Base-by-base conservation (phyloP, 1,140 invertebrate species). In the Bombus pascuorum region DNA sequence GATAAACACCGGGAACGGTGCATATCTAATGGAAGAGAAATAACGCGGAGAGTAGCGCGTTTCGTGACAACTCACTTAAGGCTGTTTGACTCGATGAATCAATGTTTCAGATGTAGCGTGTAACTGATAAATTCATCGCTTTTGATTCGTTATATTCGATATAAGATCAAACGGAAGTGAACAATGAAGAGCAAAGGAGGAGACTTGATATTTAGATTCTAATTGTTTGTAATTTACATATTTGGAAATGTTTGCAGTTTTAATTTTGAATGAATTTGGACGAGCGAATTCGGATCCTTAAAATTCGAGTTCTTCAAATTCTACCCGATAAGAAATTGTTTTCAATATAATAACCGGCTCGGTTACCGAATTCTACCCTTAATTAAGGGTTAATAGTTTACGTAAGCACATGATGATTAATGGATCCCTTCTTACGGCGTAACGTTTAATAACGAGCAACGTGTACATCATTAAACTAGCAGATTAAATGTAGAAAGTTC, bases 371-470 rank as follows among this genome's bases (percentile, higher is more conserved):
- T 68, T 37, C 65, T 37, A 65, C 32, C 18, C 32, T 83, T 28
- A 82, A 76, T 75, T 66, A 83, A 47, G 34, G n/a, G 25, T 68
- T 53, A 77, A 83, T 53, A 83, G 42, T 28, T 37, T 53, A 22
- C 73, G 34, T 39, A 44, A 68, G 44, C 44, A 10, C 10, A 3
- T 13, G 37, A 68, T 83, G 81, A 83, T 83, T 83, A 83, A 83
- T 53, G 72, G 44, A 53, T 53, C 25, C 6, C 39, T 34, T 8
- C 74, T 34, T 13, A 15, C 42, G 25, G 9, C 47, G n/a, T 22
- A 70, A 71, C 78, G 78, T 66, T 42, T 57, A 73, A 74, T 68
- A 68, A 74, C n/a, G 32, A 74, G 73, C 71, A 66, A 47, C 42
- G 66, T 15, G 42, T 68, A 22, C 57, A 74, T 73, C 70, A 37